Conservation (phyloP, 1,140 invertebrate genomes). For the Dendrolimus punctatus region DNA sequence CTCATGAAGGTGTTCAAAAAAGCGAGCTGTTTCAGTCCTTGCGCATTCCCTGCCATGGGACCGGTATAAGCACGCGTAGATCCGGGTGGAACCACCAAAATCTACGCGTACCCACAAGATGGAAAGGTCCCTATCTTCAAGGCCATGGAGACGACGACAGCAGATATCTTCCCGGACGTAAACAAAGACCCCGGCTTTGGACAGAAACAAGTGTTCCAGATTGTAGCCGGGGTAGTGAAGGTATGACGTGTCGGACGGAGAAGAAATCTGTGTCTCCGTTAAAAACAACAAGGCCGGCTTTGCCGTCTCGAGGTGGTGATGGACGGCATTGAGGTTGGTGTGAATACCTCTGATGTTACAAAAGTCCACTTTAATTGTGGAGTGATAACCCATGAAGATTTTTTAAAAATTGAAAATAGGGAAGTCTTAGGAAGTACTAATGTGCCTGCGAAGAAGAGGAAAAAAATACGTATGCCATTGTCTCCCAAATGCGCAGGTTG, state of each 20-base stretch:
- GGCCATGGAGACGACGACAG: constrained; percentile 1
- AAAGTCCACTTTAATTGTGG: not conserved
- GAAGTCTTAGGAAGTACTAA: not conserved
- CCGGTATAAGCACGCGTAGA: constrained; percentile 17
- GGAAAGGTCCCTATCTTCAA: constrained; percentile 9
- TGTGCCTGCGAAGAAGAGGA: not conserved
- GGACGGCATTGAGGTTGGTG: constrained; percentile 1
- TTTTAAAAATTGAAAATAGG: not conserved
- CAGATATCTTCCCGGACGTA: constrained; percentile 4
- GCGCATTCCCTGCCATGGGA: constrained; percentile 3
- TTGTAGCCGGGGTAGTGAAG: constrained; percentile 1
- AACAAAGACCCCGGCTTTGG: constrained; percentile 7
- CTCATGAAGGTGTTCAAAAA: not conserved
- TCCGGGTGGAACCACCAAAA: constrained; percentile 3
- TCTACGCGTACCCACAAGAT: constrained; percentile 12
- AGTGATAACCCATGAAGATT: too few relatives aligned
- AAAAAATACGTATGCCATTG: not conserved
- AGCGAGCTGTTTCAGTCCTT: too few relatives aligned
- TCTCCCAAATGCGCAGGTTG: too few relatives aligned
- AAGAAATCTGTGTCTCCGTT: constrained; percentile 4
- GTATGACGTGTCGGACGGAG: not conserved
- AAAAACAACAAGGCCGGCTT: constrained; percentile 1
- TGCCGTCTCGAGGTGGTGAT: constrained; percentile 1
- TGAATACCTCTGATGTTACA: constrained; percentile 1
- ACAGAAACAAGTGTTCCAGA: constrained; percentile 1